Evolutionary conservation across 2,113 vertebrate genomes (phyloP).

Genomic region (Semnornis frantzii): DNA sequence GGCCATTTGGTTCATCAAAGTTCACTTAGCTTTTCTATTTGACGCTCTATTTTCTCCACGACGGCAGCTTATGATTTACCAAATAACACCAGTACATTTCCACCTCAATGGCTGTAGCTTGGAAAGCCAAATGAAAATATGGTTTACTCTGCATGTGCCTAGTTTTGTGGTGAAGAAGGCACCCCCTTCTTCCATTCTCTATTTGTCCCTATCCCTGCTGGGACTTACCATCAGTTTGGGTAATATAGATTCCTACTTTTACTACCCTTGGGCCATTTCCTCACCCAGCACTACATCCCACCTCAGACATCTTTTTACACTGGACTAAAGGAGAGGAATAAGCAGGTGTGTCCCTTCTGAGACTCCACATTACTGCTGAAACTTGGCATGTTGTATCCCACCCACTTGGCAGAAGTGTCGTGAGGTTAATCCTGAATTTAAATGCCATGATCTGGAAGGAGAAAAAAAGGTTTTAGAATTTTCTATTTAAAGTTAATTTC

Average conservation of each 20-base stretch:
- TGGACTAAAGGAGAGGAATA: neutral
- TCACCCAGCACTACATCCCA: neutral
- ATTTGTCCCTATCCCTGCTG: neutral
- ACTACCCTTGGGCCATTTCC: neutral
- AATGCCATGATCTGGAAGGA: neutral
- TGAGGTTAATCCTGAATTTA: conserved; percentile 13
- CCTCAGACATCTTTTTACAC: neutral
- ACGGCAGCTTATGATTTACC: neutral
- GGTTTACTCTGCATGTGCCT: neutral
- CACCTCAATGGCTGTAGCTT: neutral
- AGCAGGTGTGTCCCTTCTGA: neutral
- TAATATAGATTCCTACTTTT: neutral
- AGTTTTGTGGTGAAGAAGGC: neutral
- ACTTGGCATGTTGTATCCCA: neutral
- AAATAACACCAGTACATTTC: neutral
- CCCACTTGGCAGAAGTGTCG: conserved; percentile 20
- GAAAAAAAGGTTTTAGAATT: neutral
- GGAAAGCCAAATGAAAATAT: neutral
- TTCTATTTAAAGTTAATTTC: neutral
- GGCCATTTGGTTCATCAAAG: conserved; percentile 44
- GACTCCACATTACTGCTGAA: neutral
- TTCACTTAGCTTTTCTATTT: conserved; percentile 58
- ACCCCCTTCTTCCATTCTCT: neutral
- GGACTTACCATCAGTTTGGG: neutral
- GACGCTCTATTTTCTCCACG: conserved; percentile 43